A percentile compares a stretch with the other conserved stretches of the same genome.
Evolutionary conservation across 1,140 invertebrate genomes (phyloP).

Genomic region (Chionoecetes opilio): DNA sequence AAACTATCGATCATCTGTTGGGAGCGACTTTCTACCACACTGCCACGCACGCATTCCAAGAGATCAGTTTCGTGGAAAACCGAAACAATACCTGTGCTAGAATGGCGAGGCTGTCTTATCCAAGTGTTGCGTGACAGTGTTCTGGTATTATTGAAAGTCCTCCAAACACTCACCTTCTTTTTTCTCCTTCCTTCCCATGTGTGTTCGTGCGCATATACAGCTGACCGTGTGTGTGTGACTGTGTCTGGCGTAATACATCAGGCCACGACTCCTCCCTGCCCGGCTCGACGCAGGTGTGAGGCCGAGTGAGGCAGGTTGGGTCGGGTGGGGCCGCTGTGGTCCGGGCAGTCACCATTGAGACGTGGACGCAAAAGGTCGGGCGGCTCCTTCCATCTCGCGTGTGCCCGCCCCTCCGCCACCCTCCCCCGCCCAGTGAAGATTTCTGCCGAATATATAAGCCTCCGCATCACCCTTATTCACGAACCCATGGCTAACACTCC

Average conservation of each 20-base stretch:
- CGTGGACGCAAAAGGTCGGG: constrained; percentile 61
- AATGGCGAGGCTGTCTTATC: too few species aligned
- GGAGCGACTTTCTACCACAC: background rate
- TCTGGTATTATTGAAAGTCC: background rate
- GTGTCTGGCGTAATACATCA: background rate
- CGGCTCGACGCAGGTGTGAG: constrained; percentile 60
- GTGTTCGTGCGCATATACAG: background rate
- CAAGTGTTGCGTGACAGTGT: too few species aligned
- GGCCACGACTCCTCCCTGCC: constrained; percentile 32
- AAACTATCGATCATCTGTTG: too few species aligned
- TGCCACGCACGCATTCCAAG: background rate
- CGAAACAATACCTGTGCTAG: too few species aligned
- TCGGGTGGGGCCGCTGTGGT: constrained; percentile 34
- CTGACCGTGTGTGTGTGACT: background rate
- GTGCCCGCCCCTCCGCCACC: background rate
- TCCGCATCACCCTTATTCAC: background rate
- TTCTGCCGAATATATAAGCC: background rate
- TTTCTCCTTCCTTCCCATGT: background rate
- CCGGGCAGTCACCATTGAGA: constrained; percentile 49
- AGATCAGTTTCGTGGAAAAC: too few species aligned
- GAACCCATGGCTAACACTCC: background rate
- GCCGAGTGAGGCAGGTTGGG: constrained; percentile 28
- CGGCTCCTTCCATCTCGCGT: background rate
- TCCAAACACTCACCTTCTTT: background rate
- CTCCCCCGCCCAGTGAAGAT: background rate